Evolutionary conservation across 2,888 invertebrate genomes (phyloP), one percentile per base, ranked within the genome.

Genomic region (Macroteleia sp.): DNA sequence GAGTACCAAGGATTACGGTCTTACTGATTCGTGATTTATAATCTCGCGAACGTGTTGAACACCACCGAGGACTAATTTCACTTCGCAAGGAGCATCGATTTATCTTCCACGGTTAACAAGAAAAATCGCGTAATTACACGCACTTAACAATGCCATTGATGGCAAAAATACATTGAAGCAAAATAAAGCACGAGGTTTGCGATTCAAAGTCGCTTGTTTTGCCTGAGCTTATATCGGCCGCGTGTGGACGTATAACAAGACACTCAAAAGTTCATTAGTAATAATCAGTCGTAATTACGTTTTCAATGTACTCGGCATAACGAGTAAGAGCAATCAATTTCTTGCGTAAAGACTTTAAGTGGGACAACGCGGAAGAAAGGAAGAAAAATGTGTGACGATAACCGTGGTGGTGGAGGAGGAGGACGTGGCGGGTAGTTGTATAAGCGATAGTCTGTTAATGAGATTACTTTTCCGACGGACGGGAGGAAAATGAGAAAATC

Each of bases 401-500:
- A 73, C 44, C 41, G 54, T 52, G 78, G 66, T 25, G n/a, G n/a
- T n/a, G n/a, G n/a, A 75, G 73, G 64, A 74, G 8, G 54, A 36
- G 77, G 66, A n/a, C n/a, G n/a, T n/a, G n/a, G n/a, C n/a, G n/a
- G n/a, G n/a, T n/a, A n/a, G n/a, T n/a, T 66, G 74, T 76, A 79
- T 77, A 67, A 79, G 77, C 75, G 82, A 82, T 81, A 82, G 83
- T 77, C 81, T 83, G 82, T 85, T 87, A 88, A 88, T 86, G 87
- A 86, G 85, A 88, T 88, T 86, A 88, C 84, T 85, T 84, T 84
- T 79, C 79, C 75, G 83, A 79, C 84, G 82, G 82, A 83, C 71
- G 83, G 83, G 83, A 84, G 83, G 83, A 80, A 85, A 87, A 87
- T 82, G 87, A 87, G 87, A 82, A 87, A 86, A 88, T 86, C 84